Percentiles rank a stretch among this genome's conserved stretches.
Conservation (phyloP, 2,797 vertebrate genomes). For the Gadopsis bispinosus region DNA sequence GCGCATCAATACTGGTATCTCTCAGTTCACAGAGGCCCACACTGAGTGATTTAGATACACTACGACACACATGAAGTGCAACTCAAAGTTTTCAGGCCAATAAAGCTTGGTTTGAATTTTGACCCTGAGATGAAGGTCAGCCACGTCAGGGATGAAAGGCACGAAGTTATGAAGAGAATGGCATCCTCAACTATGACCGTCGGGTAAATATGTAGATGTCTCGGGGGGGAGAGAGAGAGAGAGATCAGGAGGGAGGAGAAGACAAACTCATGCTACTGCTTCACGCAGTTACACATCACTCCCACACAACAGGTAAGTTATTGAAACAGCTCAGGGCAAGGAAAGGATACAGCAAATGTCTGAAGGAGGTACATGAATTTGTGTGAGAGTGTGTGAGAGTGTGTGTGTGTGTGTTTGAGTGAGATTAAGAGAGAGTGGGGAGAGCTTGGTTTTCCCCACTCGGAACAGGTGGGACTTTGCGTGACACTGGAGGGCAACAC, state of each 20-base stretch:
- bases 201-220: constrained; percentile 29
- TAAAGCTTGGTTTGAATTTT: constrained; percentile 50
- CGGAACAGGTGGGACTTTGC: constrained; percentile 47
- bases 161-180: constrained; percentile 57
- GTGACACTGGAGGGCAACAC: constrained; percentile 33
- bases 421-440: not conserved
- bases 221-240: not conserved
- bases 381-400: not conserved
- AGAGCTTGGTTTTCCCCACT: constrained; percentile 20
- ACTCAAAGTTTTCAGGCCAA: constrained; percentile 8
- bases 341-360: constrained; percentile 37
- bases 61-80: constrained; percentile 2
- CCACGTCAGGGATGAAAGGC: constrained; percentile 27
- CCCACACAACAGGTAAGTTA: constrained; percentile 30
- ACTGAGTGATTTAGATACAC: not conserved
- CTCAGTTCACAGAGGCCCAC: not conserved
- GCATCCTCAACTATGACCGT: constrained; percentile 43
- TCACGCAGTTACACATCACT: constrained; percentile 45
- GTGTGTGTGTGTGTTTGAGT: constrained; percentile 13
- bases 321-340: constrained; percentile 50
- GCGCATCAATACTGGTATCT: constrained; percentile 15
- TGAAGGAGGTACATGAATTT: constrained; percentile 13
- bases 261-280: constrained; percentile 30
- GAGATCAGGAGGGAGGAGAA: not conserved
- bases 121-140: constrained; percentile 61